Percentiles rank a stretch among this genome's conserved stretches.
Conservation (phyloP, 2,888 invertebrate genomes). For the Drosophila glabriapex region DNA sequence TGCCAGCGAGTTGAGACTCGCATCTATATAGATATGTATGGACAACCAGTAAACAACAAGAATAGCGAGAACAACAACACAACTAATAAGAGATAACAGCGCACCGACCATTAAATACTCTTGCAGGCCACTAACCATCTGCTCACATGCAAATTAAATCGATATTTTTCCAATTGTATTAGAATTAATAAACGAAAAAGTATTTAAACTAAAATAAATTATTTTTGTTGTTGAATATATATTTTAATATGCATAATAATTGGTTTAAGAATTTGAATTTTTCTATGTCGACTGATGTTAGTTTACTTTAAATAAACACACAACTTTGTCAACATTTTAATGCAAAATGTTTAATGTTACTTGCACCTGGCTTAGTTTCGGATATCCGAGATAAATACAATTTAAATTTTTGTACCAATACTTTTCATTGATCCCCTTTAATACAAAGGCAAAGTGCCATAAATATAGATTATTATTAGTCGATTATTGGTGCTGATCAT, state of each 20-base stretch:
- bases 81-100: constrained; percentile 22
- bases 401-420: background rate
- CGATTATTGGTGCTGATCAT: background rate
- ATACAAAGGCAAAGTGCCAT: too few relatives aligned
- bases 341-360: background rate
- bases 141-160: background rate
- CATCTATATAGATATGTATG: constrained; percentile 28
- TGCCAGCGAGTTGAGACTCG: constrained; percentile 17
- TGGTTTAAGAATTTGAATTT: background rate
- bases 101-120: background rate
- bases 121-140: background rate
- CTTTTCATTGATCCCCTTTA: too few relatives aligned
- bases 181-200: background rate
- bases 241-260: background rate
- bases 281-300: background rate
- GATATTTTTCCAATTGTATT: background rate
- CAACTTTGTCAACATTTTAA: background rate
- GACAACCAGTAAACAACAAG: constrained; percentile 48
- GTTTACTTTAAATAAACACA: background rate
- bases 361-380: background rate
- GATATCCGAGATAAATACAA: fast-evolving
- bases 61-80: constrained; percentile 35
- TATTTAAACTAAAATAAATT: too few relatives aligned
- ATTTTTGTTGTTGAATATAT: background rate
- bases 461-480: background rate